Conservation (phyloP, 2,797 vertebrate species). For the Moxostoma hubbsi region DNA sequence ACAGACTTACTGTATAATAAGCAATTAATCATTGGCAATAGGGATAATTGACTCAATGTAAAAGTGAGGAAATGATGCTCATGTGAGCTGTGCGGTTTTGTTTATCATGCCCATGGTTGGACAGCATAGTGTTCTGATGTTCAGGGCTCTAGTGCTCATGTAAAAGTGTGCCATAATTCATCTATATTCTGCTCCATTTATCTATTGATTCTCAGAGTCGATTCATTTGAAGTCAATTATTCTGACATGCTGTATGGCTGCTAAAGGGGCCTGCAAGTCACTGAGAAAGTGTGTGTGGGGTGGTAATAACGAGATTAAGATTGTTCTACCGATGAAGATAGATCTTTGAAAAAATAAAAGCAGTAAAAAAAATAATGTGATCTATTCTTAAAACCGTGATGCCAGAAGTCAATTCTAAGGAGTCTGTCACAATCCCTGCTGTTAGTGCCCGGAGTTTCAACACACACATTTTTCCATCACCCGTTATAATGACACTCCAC, state of each 20-base stretch:
- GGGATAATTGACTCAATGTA: not conserved
- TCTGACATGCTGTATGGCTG: constrained; percentile 19
- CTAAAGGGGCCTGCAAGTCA: not conserved
- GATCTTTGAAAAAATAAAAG: not conserved
- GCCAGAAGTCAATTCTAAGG: constrained; percentile 4
- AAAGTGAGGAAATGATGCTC: not conserved
- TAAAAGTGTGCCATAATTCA: constrained; percentile 23
- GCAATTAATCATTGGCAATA: too few species aligned
- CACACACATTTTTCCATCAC: constrained; percentile 14
- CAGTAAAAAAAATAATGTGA: not conserved
- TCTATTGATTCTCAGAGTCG: constrained; percentile 37
- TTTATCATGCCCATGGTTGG: constrained; percentile 4
- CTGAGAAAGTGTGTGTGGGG: not conserved
- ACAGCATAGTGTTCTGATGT: constrained; percentile 4
- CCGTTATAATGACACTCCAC: constrained; percentile 24
- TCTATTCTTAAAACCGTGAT: not conserved
- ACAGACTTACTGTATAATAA: too few species aligned
- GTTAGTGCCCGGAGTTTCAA: constrained; percentile 23
- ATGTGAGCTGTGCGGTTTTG: constrained; percentile 22
- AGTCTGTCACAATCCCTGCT: constrained; percentile 22
- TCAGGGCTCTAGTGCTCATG: constrained; percentile 13
- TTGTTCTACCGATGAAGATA: not conserved
- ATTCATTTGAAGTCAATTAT: constrained; percentile 41
- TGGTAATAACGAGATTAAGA: not conserved
- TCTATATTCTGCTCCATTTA: constrained; percentile 44